phyloP scores from a whole-genome alignment of 92 coral and sea anemone genomes.

The Paragorgia papillata region DNA sequence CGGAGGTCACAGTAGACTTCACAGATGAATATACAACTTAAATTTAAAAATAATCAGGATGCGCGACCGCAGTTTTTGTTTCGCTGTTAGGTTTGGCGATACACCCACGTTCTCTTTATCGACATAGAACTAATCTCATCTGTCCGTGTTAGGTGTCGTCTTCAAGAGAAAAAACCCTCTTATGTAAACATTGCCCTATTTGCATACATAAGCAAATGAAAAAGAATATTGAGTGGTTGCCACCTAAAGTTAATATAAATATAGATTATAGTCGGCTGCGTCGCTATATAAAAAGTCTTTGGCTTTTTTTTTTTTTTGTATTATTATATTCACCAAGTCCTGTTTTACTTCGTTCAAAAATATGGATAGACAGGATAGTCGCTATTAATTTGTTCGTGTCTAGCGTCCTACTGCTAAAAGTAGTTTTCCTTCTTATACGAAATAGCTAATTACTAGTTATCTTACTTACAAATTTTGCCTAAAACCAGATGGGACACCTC shows the following conservation, averaged over 20 bases:
- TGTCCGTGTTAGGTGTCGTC: conserved; percentile 15
- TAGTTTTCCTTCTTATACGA: not conserved
- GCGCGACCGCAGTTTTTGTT: conserved; percentile 25
- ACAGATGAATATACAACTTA: not conserved
- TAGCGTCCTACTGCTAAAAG: no score
- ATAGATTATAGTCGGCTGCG: conserved; percentile 13
- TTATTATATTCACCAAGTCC: no score
- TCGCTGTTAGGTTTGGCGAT: not conserved
- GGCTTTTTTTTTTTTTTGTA: no score
- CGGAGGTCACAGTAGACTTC: not conserved
- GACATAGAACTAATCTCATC: not conserved
- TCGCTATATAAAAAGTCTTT: no score
- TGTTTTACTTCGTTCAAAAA: no score
- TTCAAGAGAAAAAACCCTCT: not conserved
- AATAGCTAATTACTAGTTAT: conserved; percentile 19
- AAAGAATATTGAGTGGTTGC: conserved; percentile 41
- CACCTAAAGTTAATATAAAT: conserved; percentile 34
- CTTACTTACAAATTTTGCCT: conserved; percentile 4
- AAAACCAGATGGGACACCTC: not conserved
- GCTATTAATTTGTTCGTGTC: no score
- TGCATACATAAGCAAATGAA: conserved; percentile 30
- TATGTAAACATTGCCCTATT: conserved; percentile 15
- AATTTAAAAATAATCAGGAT: conserved; percentile 2
- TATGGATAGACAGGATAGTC: no score
- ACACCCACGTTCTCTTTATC: conserved; percentile 23